A percentile compares a stretch with the other conserved stretches of the same genome.
Evolutionary conservation across 1,140 invertebrate species (phyloP).

Genomic region (Drosophila parabipectinata): DNA sequence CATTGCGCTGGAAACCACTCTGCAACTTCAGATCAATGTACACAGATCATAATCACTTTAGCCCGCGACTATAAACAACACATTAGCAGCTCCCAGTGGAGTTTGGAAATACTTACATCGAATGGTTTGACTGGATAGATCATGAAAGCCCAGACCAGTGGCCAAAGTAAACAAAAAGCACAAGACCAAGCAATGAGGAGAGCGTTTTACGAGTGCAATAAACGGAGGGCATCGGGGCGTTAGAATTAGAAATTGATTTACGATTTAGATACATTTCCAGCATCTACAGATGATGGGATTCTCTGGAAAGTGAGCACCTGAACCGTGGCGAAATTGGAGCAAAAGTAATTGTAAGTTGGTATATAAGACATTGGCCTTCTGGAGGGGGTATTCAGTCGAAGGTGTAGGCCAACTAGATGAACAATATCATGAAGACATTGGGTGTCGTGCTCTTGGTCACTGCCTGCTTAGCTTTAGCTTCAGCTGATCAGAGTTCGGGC

Average conservation of each 20-base stretch:
- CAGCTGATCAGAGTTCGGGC: background rate
- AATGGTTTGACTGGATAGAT: conserved; percentile 59
- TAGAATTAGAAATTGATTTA: conserved; percentile 56
- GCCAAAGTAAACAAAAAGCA: conserved; percentile 32
- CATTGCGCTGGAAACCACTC: conserved; percentile 35
- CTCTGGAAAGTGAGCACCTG: conserved; percentile 36
- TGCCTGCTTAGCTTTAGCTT: conserved; percentile 11
- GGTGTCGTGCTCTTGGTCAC: conserved; percentile 22
- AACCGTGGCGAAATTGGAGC: conserved; percentile 23
- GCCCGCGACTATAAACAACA: conserved; percentile 59
- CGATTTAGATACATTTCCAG: conserved; percentile 46
- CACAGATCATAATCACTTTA: conserved; percentile 39
- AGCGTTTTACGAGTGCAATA: conserved; percentile 56
- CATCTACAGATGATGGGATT: conserved; percentile 23
- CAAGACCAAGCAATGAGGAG: conserved; percentile 32
- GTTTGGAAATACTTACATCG: conserved; percentile 15
- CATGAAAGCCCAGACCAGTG: conserved; percentile 38
- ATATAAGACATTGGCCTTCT: conserved; percentile 40
- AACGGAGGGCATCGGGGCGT: conserved; percentile 23
- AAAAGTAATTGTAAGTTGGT: conserved; percentile 18
- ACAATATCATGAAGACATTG: conserved; percentile 29
- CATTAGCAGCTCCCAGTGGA: conserved; percentile 37
- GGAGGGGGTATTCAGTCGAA: conserved; percentile 37
- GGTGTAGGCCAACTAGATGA: background rate
- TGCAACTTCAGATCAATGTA: conserved; percentile 29